Percentiles rank a stretch among this genome's conserved stretches.
Evolutionary conservation across 2,888 invertebrate genomes (phyloP).

Genomic region (Plebejus melissa): DNA sequence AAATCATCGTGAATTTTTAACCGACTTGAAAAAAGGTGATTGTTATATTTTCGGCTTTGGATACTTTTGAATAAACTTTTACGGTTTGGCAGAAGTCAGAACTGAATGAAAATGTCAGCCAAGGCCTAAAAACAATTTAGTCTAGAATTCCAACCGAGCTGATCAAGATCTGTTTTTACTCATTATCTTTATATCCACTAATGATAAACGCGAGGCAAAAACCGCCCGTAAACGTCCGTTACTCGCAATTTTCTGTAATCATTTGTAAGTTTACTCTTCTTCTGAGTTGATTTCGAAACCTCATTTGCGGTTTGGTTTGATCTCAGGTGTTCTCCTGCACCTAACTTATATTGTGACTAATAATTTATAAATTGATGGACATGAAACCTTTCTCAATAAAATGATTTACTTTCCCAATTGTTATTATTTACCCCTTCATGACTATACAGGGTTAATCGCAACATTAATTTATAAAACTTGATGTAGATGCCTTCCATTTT

Average conservation of each 20-base stretch:
- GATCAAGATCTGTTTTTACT: slow-evolving; percentile 23
- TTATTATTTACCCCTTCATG: no score
- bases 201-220: slow-evolving; percentile 51
- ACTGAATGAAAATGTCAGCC: neutral
- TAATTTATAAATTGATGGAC: neutral
- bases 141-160: neutral
- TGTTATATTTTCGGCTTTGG: no score
- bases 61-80: no score
- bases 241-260: slow-evolving; percentile 67
- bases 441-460: no score
- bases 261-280: slow-evolving; percentile 56
- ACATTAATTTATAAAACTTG: no score
- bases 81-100: no score
- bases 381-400: neutral
- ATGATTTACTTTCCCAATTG: no score
- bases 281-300: slow-evolving; percentile 57
- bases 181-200: slow-evolving; percentile 36
- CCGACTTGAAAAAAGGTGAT: no score
- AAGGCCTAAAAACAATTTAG: neutral
- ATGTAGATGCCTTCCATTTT: no score
- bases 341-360: slow-evolving; percentile 43
- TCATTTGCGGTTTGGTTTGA: slow-evolving; percentile 71
- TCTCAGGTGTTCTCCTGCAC: slow-evolving; percentile 50
- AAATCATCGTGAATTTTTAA: no score
- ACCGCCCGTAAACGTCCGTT: slow-evolving; percentile 55